A percentile compares a stretch with the other conserved stretches of the same genome.
Evolutionary conservation across 2,113 vertebrate genomes (phyloP).

Genomic region (Sterna hirundo): DNA sequence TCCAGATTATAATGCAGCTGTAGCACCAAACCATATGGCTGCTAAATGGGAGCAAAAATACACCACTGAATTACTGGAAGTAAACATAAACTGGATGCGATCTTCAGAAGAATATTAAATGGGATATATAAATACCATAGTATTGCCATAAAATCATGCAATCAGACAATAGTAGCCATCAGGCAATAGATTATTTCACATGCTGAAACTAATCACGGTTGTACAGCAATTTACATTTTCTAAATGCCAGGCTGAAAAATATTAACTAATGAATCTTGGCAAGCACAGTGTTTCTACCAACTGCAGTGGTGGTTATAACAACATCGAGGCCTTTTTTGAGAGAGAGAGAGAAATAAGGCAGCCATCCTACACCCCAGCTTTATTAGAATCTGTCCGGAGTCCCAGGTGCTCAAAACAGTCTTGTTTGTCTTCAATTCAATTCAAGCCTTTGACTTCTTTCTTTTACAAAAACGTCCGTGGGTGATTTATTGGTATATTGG

Average conservation of each 20-base stretch:
- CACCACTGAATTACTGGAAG: conserved; percentile 31
- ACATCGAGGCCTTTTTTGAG: not conserved
- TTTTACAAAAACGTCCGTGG: not conserved
- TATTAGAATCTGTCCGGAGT: not conserved
- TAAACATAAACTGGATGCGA: conserved; percentile 57
- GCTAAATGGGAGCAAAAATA: conserved; percentile 49
- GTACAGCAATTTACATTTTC: conserved; percentile 31
- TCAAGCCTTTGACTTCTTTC: not conserved
- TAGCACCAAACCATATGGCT: conserved; percentile 67
- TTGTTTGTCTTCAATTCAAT: conserved; percentile 1
- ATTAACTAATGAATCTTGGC: conserved; percentile 36
- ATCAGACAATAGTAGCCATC: conserved; percentile 37
- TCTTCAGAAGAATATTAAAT: conserved; percentile 61
- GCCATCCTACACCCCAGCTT: not conserved
- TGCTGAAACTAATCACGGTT: conserved; percentile 52
- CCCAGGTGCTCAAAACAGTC: not conserved
- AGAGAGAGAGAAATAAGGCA: not conserved
- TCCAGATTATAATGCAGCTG: conserved; percentile 69
- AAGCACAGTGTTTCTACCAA: not conserved
- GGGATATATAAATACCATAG: conserved; percentile 26
- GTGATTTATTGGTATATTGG: conserved; percentile 6
- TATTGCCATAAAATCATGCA: conserved; percentile 39
- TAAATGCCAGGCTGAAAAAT: conserved; percentile 44
- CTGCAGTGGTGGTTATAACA: not conserved
- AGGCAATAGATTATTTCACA: conserved; percentile 33